A percentile compares a stretch with the other conserved stretches of the same genome.
Evolutionary conservation across 2,888 invertebrate species (phyloP).

Genomic region (Cordilura impudica): DNA sequence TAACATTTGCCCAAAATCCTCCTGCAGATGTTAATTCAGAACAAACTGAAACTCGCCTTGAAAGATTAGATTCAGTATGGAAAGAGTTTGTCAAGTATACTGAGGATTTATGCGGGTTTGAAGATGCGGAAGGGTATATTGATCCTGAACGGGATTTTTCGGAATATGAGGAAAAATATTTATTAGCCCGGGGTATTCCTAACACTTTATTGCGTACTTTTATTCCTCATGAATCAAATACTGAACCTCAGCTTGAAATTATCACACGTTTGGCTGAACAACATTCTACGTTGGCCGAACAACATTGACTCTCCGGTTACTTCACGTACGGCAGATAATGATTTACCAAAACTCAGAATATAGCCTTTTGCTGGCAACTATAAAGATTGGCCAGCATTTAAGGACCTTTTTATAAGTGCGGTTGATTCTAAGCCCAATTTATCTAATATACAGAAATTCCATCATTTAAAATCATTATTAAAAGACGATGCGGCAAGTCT

Average conservation of each 20-base stretch:
- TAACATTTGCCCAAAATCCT: slow-evolving; percentile 1
- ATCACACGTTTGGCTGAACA: too few relatives aligned
- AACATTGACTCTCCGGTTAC: background rate
- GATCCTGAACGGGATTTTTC: slow-evolving; percentile 21
- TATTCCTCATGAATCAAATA: too few relatives aligned
- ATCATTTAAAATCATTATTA: slow-evolving; percentile 47
- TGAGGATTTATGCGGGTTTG: slow-evolving; percentile 9
- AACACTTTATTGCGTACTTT: slow-evolving; percentile 1
- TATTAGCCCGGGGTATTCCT: too few relatives aligned
- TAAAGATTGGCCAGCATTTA: slow-evolving; percentile 52
- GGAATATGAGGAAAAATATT: slow-evolving; percentile 22
- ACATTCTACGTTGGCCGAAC: too few relatives aligned
- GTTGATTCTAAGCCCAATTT: slow-evolving; percentile 40
- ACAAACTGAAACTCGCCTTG: background rate
- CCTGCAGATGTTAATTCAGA: background rate
- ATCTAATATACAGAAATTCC: slow-evolving; percentile 40
- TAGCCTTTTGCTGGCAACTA: slow-evolving; percentile 47
- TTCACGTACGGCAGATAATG: background rate
- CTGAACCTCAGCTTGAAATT: too few relatives aligned
- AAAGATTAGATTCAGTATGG: background rate
- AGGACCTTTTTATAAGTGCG: slow-evolving; percentile 39
- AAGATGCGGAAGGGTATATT: background rate
- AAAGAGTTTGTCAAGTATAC: background rate
- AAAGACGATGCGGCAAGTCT: slow-evolving; percentile 40
- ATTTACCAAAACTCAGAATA: slow-evolving; percentile 37